Base-by-base conservation (phyloP, 2,113 vertebrate species). In the Triplophysa dalaica region DNA sequence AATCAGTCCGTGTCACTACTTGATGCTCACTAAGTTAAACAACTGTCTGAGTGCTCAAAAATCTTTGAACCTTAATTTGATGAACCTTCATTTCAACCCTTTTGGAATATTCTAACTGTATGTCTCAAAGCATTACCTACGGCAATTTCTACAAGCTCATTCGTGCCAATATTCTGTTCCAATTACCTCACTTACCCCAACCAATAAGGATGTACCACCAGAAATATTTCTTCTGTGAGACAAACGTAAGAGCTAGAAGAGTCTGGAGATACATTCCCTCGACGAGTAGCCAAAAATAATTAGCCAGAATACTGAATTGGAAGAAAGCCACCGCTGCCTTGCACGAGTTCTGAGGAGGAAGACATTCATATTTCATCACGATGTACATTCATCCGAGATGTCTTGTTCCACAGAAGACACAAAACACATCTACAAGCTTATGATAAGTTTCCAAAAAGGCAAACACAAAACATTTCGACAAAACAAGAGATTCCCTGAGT, bases 201-300 rank as follows among this genome's bases (percentile, higher is more conserved):
- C 95, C 95, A 5, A 94, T 88, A 79, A 96, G 85, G 82, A 93
- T 89, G 90, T 96, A 96, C 93, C 94, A 94, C 92, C 94, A 95
- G 89, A 95, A 94, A 90, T 96, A 96, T 81, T 93, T 94, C 88
- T 89, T 92, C 85, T 95, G 94, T 0, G 94, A 95, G 83, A 95
- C 93, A 62, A 96, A 96, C 63, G 95, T 93, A 72, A 96, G 90
- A 43, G 94, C 94, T 84, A 96, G 89, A 75, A 96, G 90, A 0
- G 94, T 95, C 88, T 96, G 94, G 81, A 96, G 92, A 83, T 95
- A 96, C 93, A 96, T 91, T 13, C 94, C 95, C 84, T 96, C 95
- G 86, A 96, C 95, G 86, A 96, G 88, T 82, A 96, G 67, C 95
- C 95, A 96, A 86, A 93, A 96, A 89, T 94, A 95, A 89, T 96